Base-by-base conservation (phyloP, 92 coral and sea anemone genomes). In the Isaurus tuberculatus region DNA sequence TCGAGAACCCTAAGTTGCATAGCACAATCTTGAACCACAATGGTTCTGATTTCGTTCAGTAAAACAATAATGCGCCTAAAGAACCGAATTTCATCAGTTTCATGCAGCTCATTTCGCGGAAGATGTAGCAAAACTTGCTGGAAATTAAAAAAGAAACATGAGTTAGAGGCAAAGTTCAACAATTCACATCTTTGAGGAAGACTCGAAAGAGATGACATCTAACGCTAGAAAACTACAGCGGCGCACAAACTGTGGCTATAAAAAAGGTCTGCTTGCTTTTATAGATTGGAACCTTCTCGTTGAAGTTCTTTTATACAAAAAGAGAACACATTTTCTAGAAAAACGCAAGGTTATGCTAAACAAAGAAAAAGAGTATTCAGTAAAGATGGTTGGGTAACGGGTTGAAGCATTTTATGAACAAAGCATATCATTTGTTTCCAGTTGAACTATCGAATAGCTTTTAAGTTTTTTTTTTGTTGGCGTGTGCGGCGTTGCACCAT, bases 401-500 rank as follows among this genome's bases (percentile, higher is more conserved):
- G 11, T 51, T 25, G 49, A 61, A 14, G 14, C 48, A 40, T 40
- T 77, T 58, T 77, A 11, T 55, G 70, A 77, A 77, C 53, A 53
- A 51, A 53, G 80, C 66, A 23, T n/a, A 31, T 74, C 33, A 14
- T 77, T 58, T 77, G 68, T 58, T 77, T 58, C 33, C 30, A 28
- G 25, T 74, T 16, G 31, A 20, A 26, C 65, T 3, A 55, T 43
- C 43, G 46, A 77, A 57, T 33, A 60, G 64, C 44, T 58, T 46
- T 32, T 31, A 33, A 27, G 7, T 16, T 44, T 42, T 72, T 9
- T 58, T 42, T 49, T 58, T 42, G 27, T 3, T 23, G 53, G 36
- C 48, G 70, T 77, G 70, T 77, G 82, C 48, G 49, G 37, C 58
- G 58, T 77, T 77, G 57, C 64, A 10, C 65, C 66, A 77, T 25